Evolutionary conservation across 2,797 vertebrate species (phyloP), one percentile per base, ranked within the genome.

Genomic region (Coregonus sp.): DNA sequence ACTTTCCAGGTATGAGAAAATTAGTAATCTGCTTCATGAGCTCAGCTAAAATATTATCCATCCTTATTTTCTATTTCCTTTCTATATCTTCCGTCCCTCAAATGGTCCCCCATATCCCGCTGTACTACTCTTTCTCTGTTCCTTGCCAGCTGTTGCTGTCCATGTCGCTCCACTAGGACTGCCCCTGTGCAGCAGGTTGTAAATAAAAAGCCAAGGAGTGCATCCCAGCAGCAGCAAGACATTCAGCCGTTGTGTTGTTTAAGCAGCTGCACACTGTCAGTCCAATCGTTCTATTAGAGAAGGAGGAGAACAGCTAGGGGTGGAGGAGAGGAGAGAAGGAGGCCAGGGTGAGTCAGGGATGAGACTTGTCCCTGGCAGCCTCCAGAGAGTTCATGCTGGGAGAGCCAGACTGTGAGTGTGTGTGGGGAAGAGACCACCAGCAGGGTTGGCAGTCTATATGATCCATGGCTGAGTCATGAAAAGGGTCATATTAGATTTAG

Each of bases 71-170:
- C 65, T 35, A 31, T 66, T 66, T 35, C 31, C 15, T 9, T 47
- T 47, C 11, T 9, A 47, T 47, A 47, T 47, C 40, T 68, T 68
- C 66, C 15, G 6, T 35, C 29, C 15, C 33, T 33, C 33, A 16
- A 37, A 33, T 18, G 14, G 14, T 35, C 66, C 66, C 31, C 31
- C 12, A 5, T 16, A 15, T 33, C 31, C 3, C 29, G 4, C 66
- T 56, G 31, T 56, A n/a, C 51, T 9, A n/a, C 70, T 6, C 9
- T 47, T 51, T 54, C 71, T 72, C 59, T 15, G 2, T 12, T 37
- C 59, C 72, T 47, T 35, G 35, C 18, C 59, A 65, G 72, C 72
- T 74, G 72, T 47, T 63, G 35, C 59, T 63, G 56, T 63, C 72
- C 7, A n/a, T 61, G 11, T 52, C 16, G 6, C 20, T 52, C 70